Conservation (phyloP, 1,140 invertebrate species). For the Lerema accius region DNA sequence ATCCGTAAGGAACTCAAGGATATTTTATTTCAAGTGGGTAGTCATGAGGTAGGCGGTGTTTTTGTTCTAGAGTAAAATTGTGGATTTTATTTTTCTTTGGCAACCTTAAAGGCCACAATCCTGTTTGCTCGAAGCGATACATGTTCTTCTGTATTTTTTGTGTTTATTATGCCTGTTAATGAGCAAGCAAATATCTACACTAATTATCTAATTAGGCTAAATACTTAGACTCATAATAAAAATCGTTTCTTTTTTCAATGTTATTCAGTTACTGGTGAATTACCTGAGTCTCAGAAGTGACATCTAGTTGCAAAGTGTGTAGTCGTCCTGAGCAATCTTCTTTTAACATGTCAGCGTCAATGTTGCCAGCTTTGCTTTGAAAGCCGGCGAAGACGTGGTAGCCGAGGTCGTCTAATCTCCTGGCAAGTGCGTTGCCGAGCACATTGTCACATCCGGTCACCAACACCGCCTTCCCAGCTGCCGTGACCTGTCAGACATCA, state of each 20-base stretch:
- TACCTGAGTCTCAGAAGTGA: slow-evolving; percentile 88
- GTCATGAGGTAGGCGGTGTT: too few relatives aligned
- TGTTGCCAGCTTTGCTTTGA: slow-evolving; percentile 84
- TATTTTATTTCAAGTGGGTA: too few relatives aligned
- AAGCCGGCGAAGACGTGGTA: slow-evolving; percentile 93
- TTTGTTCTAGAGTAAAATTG: slow-evolving; percentile 16
- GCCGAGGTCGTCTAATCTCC: slow-evolving; percentile 90
- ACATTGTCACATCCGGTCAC: slow-evolving; percentile 93
- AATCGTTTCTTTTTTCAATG: too few relatives aligned
- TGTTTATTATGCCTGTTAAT: too few relatives aligned
- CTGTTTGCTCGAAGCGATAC: slow-evolving; percentile 51
- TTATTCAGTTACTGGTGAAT: too few relatives aligned
- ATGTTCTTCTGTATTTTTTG: slow-evolving; percentile 31
- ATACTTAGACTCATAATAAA: too few relatives aligned
- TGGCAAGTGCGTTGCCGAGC: slow-evolving; percentile 89
- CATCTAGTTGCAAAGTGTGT: slow-evolving; percentile 89
- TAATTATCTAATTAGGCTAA: too few relatives aligned
- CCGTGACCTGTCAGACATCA: slow-evolving; percentile 85
- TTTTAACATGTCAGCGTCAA: slow-evolving; percentile 88
- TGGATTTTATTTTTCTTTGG: slow-evolving; percentile 43
- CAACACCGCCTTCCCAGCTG: slow-evolving; percentile 90
- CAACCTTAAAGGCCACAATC: slow-evolving; percentile 38
- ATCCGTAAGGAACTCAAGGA: too few relatives aligned
- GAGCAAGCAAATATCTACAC: too few relatives aligned
- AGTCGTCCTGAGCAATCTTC: slow-evolving; percentile 89